Base-by-base conservation (phyloP, 2,888 invertebrate species). In the Mechanitis mazaeus region DNA sequence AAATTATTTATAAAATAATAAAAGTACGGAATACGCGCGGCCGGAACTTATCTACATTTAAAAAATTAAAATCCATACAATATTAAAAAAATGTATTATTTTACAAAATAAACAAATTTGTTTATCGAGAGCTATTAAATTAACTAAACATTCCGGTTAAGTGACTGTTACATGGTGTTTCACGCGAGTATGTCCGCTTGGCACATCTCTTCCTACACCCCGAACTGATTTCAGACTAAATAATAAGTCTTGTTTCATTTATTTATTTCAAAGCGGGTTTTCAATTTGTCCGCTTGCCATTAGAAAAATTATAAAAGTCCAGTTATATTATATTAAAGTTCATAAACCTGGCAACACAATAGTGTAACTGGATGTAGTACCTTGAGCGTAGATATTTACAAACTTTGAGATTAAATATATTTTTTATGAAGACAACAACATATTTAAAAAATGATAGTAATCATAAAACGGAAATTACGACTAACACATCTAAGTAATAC, bases 31-130 rank as follows among this genome's bases (percentile, higher is more conserved):
- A 59, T 63, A 64, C 74, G 71, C 67, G 69, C 71, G 69, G 60
- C 72, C 73, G 72, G 68, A 64, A 74, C 76, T 78, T 81, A 80
- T 75, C 80, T 81, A 81, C 74, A 76, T 71, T 68, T 58, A 72
- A 75, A 70, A 63, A 75, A 73, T 71, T 68, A 73, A 74, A 74
- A 73, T 71, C 71, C 64, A 71, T 69, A 68, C 60, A 60, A 63
- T 57, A 59, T 55, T 58, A 58, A 61, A 63, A 61, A 59, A 55
- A 64, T 62, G 57, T 59, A 56, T 60, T 75, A 71, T 74, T 73
- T 75, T 73, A 79, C 73, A 76, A 72, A 69, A 64, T 65, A 68
- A 63, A 72, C 70, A 66, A 65, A 71, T 70, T 69, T 64, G 66
- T 64, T 64, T 64, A 63, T 62, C 69, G 72, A 72, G 73, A 76